Percentiles rank a stretch among this genome's conserved stretches.
phyloP scores from a whole-genome alignment of 2,113 vertebrate species.

The Otocyon megalotis region DNA sequence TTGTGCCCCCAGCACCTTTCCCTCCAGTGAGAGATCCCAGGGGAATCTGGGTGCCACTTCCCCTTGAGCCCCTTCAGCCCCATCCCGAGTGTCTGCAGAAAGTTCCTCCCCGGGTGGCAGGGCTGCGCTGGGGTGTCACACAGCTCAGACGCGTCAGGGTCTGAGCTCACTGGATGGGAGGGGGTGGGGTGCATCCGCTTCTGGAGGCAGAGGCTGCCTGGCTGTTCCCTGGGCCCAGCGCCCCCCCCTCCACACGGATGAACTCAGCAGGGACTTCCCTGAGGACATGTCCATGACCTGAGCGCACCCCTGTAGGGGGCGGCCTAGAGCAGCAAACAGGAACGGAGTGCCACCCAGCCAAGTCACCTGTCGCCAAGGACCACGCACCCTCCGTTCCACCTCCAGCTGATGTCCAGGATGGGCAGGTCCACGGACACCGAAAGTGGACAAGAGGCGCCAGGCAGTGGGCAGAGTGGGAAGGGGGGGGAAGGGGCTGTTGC shows the following conservation, averaged over 20 bases:
- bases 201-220: not conserved
- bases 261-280: not conserved
- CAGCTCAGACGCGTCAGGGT: not conserved
- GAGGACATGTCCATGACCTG: accelerated
- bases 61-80: not conserved
- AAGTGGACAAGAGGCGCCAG: not conserved
- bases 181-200: not conserved
- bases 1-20: not conserved
- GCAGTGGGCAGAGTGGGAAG: not conserved
- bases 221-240: not conserved
- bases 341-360: not conserved
- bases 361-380: not conserved
- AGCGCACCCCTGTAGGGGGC: accelerated
- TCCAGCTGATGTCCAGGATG: not conserved
- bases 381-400: accelerated
- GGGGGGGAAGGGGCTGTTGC: not conserved
- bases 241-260: not conserved
- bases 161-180: accelerated
- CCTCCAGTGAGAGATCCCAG: not conserved
- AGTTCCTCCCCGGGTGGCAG: too few species aligned
- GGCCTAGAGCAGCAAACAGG: not conserved
- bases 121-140: too few species aligned
- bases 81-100: too few species aligned
- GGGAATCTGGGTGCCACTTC: too few species aligned
- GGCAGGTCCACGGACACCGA: not conserved